Evolutionary conservation across 2,113 vertebrate genomes (phyloP).

Genomic region (Podilymbus podiceps): DNA sequence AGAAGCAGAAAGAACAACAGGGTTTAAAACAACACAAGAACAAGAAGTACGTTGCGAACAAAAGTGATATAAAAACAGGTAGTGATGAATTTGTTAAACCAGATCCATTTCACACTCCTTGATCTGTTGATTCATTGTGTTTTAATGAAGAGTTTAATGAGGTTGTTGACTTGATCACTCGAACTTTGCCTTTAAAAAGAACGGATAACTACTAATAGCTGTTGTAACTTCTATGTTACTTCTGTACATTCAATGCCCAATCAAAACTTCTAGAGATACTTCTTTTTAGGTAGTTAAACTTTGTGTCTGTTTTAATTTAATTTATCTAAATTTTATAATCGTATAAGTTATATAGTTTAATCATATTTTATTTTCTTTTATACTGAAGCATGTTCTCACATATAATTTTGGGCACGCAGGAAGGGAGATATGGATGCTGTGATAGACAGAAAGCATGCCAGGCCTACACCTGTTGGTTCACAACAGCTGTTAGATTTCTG

Average conservation of each 20-base stretch:
- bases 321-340: neutral
- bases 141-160: neutral
- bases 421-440: neutral
- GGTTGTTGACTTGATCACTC: neutral
- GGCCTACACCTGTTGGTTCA: neutral
- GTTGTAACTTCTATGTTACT: neutral
- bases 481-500: neutral
- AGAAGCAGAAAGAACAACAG: neutral
- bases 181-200: neutral
- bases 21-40: neutral
- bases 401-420: neutral
- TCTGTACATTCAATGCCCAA: neutral
- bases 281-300: neutral
- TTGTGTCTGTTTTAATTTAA: neutral
- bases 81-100: neutral
- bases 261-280: neutral
- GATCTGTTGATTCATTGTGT: neutral
- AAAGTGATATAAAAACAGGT: neutral
- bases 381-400: neutral
- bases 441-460: neutral
- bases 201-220: neutral
- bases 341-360: neutral
- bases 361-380: neutral
- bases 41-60: neutral
- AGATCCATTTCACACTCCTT: neutral